A percentile compares a stretch with the other conserved stretches of the same genome.
Evolutionary conservation across 2,888 invertebrate genomes (phyloP).

Genomic region (Electrophaes corylata): DNA sequence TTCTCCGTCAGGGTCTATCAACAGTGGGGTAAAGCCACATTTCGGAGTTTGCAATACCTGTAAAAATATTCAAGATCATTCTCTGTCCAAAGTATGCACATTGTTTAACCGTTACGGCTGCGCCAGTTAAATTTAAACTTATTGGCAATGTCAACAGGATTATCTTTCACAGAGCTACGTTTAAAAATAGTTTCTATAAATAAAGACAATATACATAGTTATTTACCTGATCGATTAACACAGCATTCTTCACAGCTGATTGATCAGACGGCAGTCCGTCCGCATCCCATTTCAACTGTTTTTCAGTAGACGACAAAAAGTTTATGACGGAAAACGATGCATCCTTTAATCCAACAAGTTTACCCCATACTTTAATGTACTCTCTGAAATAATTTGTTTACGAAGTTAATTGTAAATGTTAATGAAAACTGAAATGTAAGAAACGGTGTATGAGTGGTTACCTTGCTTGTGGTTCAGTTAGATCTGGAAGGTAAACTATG

Average conservation of each 20-base stretch:
- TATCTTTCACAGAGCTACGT: no score
- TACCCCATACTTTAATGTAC: constrained; percentile 77
- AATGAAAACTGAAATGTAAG: neutral
- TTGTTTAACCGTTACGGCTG: neutral
- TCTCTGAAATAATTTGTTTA: constrained; percentile 49
- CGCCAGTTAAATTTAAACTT: neutral
- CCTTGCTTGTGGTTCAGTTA: constrained; percentile 88
- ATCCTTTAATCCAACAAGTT: constrained; percentile 70
- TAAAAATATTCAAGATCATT: neutral
- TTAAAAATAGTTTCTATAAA: neutral
- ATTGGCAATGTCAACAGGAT: no score
- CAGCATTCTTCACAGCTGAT: constrained; percentile 91
- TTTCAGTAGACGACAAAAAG: constrained; percentile 75
- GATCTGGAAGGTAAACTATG: constrained; percentile 89
- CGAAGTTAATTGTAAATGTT: neutral
- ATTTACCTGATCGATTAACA: constrained; percentile 89
- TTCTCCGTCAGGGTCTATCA: constrained; percentile 95
- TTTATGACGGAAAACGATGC: constrained; percentile 68
- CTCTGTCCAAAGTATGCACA: neutral
- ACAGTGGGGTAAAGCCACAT: constrained; percentile 88
- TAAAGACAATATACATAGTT: no score
- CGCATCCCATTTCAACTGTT: constrained; percentile 93
- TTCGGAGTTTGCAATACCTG: constrained; percentile 62
- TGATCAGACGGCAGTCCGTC: constrained; percentile 93
- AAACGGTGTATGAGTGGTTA: constrained; percentile 41